Conservation (phyloP, 2,888 invertebrate species). For the Drosophila mimica region DNA sequence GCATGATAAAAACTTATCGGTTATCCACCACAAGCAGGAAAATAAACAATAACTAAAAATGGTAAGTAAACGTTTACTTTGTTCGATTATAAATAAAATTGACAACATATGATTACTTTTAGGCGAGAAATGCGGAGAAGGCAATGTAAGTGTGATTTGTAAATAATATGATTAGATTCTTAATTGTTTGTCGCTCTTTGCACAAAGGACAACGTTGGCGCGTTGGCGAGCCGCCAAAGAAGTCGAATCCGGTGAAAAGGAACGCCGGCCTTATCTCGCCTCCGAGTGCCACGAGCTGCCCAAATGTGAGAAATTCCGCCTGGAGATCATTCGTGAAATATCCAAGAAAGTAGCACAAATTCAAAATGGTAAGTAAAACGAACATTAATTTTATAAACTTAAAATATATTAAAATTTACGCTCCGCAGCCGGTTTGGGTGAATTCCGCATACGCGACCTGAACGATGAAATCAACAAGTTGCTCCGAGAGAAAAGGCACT, state of each 20-base stretch:
- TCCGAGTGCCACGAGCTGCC: conserved; percentile 96
- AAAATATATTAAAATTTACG: neutral
- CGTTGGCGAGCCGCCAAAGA: conserved; percentile 99
- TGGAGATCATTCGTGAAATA: conserved; percentile 98
- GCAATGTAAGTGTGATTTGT: conserved; percentile 92
- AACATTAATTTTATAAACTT: no score
- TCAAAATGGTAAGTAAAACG: conserved; percentile 91
- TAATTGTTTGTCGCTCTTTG: neutral
- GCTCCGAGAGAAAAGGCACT: conserved; percentile 97
- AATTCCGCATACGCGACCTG: conserved; percentile 98
- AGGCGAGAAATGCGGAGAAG: conserved; percentile 99
- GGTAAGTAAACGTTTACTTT: conserved; percentile 59
- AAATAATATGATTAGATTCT: neutral
- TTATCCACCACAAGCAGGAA: conserved; percentile 35
- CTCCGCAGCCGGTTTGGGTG: conserved; percentile 95
- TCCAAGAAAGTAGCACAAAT: conserved; percentile 99
- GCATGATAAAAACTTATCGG: conserved; percentile 11
- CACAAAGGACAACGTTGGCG: conserved; percentile 94
- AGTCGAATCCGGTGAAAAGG: conserved; percentile 94
- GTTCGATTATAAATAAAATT: conserved; percentile 8
- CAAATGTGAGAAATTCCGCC: conserved; percentile 97
- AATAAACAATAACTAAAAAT: conserved; percentile 56
- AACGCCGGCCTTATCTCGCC: conserved; percentile 96
- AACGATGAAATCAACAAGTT: conserved; percentile 99
- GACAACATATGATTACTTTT: conserved; percentile 75